These are phyloP conservation scores for Haplochromis burtoni DNA, from an alignment of 2,113 vertebrate species.

Conservation along the genomic window DNA sequence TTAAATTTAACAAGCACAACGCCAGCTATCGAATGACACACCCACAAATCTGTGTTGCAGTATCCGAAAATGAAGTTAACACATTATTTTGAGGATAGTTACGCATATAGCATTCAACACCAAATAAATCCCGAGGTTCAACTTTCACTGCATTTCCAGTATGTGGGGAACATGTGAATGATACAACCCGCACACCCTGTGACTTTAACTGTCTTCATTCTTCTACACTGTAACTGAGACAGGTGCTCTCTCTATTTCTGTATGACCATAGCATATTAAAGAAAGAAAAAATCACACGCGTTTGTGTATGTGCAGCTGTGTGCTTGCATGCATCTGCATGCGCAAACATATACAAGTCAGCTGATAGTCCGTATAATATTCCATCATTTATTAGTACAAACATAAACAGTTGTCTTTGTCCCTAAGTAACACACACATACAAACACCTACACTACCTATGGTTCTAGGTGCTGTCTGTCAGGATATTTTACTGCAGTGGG, in stretches of 20 bases:
- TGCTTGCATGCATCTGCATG: neutral
- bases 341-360: neutral
- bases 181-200: slow-evolving; percentile 29
- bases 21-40: neutral
- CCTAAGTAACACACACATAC: neutral
- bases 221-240: slow-evolving; percentile 54
- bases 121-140: neutral
- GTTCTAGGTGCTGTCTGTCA: slow-evolving; percentile 56
- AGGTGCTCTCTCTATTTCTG: slow-evolving; percentile 75
- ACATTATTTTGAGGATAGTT: slow-evolving; percentile 9
- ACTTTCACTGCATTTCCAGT: slow-evolving; percentile 37
- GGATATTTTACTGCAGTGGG: slow-evolving; percentile 78
- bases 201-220: slow-evolving; percentile 63
- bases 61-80: neutral
- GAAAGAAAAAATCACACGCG: slow-evolving; percentile 13
- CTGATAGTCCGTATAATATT: neutral
- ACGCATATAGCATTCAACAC: neutral
- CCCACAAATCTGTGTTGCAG: neutral
- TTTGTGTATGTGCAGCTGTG: neutral
- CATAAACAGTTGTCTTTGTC: neutral
- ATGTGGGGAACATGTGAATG: slow-evolving; percentile 42
- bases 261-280: slow-evolving; percentile 60
- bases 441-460: neutral
- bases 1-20: neutral
- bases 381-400: neutral